Base-by-base conservation (phyloP, 2,113 vertebrate genomes). In the Setophaga kirtlandii region DNA sequence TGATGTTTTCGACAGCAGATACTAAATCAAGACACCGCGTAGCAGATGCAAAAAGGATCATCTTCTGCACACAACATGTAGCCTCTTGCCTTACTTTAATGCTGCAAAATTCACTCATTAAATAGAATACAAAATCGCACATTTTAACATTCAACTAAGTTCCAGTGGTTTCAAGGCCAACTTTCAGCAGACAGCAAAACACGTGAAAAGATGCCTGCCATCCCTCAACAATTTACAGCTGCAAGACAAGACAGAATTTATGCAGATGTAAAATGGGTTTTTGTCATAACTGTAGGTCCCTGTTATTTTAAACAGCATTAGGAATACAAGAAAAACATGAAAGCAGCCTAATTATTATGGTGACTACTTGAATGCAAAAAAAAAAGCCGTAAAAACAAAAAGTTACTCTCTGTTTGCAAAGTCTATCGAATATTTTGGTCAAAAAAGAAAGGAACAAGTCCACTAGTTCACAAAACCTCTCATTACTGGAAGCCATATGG, bases 41-140 rank as follows among this genome's bases (percentile, higher is more conserved):
- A 39, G 52, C 16, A 8, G 21, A 89, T 25, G 22, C 4, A 3
- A 60, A 76, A 89, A 50, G 15, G 7, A 65, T 27, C 22, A 31
- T 39, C 41, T 71, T 47, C 62, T 80, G 42, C 67, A 65, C 16
- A 11, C 17, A 18, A n/a, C 2, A 22, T 0, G 0, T 7, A 52
- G 21, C 41, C 25, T 83, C 62, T 67, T 3, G 0, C 53, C 33
- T 42, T 37, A 50, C 12, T 50, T 59, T 41, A 69, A 24, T 74
- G 59, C 27, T 63, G 69, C n/a, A 52, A 70, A 21, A 58, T 67
- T 52, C 33, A 35, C 12, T 55, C 55, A 37, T 65, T 76, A 67
- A 50, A 68, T 3, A 8, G 30, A 64, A 53, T 9, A 62, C 2
- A 65, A 65, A 83, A 65, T 22, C 19, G 63, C 15, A 44, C 2